Evolutionary conservation across 2,888 invertebrate genomes (phyloP), one percentile per base, ranked within the genome.

Genomic region (Dicroscelio sp.): DNA sequence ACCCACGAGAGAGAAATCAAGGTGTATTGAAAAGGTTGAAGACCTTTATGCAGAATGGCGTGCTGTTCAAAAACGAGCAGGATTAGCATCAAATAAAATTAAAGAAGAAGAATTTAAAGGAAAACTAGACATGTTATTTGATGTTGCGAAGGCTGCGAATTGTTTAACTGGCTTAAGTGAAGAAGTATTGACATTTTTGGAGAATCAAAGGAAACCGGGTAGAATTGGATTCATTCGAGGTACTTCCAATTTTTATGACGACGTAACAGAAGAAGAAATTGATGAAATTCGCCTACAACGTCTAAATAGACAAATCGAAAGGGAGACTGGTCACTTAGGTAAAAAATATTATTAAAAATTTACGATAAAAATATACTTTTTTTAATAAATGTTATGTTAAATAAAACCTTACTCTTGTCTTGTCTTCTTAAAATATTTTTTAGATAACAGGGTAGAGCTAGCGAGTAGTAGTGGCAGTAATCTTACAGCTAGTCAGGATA

Each of bases 171-270:
- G 55, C 30, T 65, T 79, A 48, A 80, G 67, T 27, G 80, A 76
- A 90, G 82, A 84, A 69, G 87, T 35, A 75, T 87, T 85, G 65
- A 82, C 17, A n/a, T 75, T 84, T 63, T 65, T 84, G 25, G 75
- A 84, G 48, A 84, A 84, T 75, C 75, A 84, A 75, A 84, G 73
- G 35, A 20, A 84, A 33, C 75, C 84, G 31, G 14, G 27, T 31
- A 73, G 84, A 84, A 73, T 84, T 52, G 84, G 82, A 69, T 55
- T 55, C 52, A 69, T 80, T 55, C 14, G 55, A 35, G 43, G 27
- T 6, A 48, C 65, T 33, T n/a, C 23, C 31, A 55, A 20, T 80
- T 20, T 79, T 14, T 69, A 69, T 69, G 79, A 79, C 20, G 38
- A 30, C n/a, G 23, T 79, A 38, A 55, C 80, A 35, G 55, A 35